phyloP scores from a whole-genome alignment of 2,113 vertebrate genomes.

The Oryzias curvinotus region DNA sequence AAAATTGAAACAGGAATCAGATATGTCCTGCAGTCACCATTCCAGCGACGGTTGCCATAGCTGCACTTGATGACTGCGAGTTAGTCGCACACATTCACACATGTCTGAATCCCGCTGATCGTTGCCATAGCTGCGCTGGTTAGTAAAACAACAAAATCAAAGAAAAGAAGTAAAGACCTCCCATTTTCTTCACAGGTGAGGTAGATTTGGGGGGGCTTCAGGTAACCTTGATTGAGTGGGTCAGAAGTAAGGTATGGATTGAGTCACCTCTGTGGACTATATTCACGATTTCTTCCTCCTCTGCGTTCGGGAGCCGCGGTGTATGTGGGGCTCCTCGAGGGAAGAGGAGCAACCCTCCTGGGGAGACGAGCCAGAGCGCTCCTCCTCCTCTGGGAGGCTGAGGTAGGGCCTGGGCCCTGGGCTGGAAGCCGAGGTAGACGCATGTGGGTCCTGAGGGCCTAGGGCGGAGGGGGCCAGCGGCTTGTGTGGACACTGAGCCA shows the following conservation, averaged over 20 bases:
- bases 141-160: slow-evolving; percentile 40
- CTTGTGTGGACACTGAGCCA: slow-evolving; percentile 92
- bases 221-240: slow-evolving; percentile 64
- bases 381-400: slow-evolving; percentile 76
- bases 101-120: slow-evolving; percentile 57
- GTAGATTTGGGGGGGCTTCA: slow-evolving; percentile 72
- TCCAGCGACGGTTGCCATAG: slow-evolving; percentile 62
- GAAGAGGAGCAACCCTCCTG: slow-evolving; percentile 84
- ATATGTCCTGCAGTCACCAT: slow-evolving; percentile 54
- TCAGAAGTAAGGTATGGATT: slow-evolving; percentile 30
- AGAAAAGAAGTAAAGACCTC: slow-evolving; percentile 60
- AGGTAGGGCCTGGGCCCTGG: slow-evolving; percentile 75
- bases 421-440: slow-evolving; percentile 73
- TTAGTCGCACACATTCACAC: slow-evolving; percentile 60
- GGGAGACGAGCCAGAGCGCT: slow-evolving; percentile 79
- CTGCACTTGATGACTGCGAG: slow-evolving; percentile 61
- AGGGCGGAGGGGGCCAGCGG: slow-evolving; percentile 73
- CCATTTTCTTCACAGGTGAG: slow-evolving; percentile 72
- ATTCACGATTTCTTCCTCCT: slow-evolving; percentile 92
- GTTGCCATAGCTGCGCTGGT: slow-evolving; percentile 69
- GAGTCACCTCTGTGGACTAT: slow-evolving; percentile 35
- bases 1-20: slow-evolving; percentile 60
- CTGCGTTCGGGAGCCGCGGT: slow-evolving; percentile 86
- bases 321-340: slow-evolving; percentile 85
- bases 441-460: slow-evolving; percentile 89